These are phyloP conservation scores for Petrocephalus zakoni DNA, from an alignment of 2,113 vertebrate species.

Conservation along the genomic window DNA sequence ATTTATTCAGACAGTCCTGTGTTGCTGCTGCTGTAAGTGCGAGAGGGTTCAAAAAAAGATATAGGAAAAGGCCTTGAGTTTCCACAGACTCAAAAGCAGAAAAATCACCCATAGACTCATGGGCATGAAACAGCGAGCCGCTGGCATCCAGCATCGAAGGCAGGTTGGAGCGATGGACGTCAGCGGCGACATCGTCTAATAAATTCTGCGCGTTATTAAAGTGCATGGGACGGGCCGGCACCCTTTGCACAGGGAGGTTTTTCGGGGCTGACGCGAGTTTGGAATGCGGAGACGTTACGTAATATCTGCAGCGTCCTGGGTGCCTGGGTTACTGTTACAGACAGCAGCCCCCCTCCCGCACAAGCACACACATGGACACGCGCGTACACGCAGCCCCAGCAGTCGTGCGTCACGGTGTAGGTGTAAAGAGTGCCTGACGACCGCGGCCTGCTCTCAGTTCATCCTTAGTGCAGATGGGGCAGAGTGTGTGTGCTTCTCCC, in stretches of 20 bases:
- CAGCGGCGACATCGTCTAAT: not conserved
- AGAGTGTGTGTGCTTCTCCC: not conserved
- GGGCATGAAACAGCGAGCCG: not conserved
- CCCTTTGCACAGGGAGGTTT: not conserved
- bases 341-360: not conserved
- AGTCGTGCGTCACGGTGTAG: not conserved
- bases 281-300: slow-evolving; percentile 17
- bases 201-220: not conserved
- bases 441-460: not conserved
- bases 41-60: not conserved
- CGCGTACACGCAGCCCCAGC: not conserved
- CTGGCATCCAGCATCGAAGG: not conserved
- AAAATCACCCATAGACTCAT: not conserved
- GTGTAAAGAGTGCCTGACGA: not conserved
- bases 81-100: not conserved
- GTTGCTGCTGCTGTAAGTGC: not conserved
- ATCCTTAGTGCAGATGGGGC: not conserved
- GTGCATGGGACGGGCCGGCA: not conserved
- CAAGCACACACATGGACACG: not conserved
- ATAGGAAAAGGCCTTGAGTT: not conserved
- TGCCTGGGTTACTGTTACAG: not conserved
- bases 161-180: not conserved
- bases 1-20: slow-evolving; percentile 2
- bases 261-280: not conserved
- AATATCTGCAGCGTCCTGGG: slow-evolving; percentile 26